These are phyloP conservation scores for Phalacrocorax aristotelis DNA, from an alignment of 2,113 vertebrate genomes.

Conservation along the genomic window DNA sequence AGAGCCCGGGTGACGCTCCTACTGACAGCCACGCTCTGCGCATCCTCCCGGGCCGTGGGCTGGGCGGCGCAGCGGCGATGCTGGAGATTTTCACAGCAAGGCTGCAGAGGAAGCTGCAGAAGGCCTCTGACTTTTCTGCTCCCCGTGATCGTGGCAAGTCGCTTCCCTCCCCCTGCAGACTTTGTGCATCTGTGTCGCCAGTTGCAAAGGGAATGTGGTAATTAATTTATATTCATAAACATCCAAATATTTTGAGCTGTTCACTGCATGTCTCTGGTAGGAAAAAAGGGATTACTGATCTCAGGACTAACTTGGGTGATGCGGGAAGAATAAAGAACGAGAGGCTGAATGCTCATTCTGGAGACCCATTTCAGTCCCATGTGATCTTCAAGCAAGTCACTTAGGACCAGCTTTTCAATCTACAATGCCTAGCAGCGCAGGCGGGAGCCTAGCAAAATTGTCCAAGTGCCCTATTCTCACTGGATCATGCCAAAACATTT, in stretches of 20 bases:
- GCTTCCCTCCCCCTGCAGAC: not conserved
- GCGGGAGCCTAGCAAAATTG: not conserved
- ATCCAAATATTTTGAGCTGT: not conserved
- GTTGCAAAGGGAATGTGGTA: not conserved
- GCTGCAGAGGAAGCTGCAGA: not conserved
- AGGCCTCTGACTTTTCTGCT: not conserved
- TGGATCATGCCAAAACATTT: not conserved
- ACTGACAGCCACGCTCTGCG: accelerated
- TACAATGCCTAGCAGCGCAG: not conserved
- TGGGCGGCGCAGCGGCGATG: accelerated
- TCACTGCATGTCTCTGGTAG: not conserved
- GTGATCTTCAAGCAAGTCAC: not conserved
- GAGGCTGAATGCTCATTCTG: not conserved
- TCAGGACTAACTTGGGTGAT: not conserved
- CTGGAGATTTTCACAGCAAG: not conserved
- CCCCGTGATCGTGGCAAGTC: accelerated
- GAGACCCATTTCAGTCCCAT: not conserved
- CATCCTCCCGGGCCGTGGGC: accelerated
- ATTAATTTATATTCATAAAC: not conserved
- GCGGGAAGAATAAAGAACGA: not conserved
- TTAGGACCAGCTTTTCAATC: not conserved
- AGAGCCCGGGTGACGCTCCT: not conserved
- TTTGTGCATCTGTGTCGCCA: not conserved
- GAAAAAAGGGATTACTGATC: not conserved
- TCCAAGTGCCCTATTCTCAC: not conserved